Base-by-base conservation (phyloP, 2,888 invertebrate genomes). In the Lithophane leautieri region DNA sequence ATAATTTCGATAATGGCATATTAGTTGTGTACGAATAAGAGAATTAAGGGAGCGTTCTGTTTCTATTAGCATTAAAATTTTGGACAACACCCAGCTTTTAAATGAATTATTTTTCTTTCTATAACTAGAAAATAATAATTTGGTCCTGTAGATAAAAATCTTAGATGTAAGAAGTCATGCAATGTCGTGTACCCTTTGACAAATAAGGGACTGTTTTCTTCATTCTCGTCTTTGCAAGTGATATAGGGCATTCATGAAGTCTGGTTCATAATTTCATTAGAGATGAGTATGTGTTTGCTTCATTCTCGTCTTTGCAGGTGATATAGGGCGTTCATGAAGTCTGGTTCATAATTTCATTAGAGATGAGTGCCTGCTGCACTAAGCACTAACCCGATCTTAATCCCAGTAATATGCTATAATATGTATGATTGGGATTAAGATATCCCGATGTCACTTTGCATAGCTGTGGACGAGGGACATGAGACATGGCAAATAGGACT, bases 1-100 rank as follows among this genome's bases (percentile, higher is more conserved):
- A 81, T 76, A 78, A 82, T 79, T 68, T 79, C 63, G 16, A 60
- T 82, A 78, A 60, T 79, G 40, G 69, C 28, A 54, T 67, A 40
- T 14, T 62, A 52, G 58, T 63, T n/a, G 2, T 22, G 6, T 34
- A 61, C 11, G 25, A 52, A 25, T 44, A 56, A 22, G 50, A 68
- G 19, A 7, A 78, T 63, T 67, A 28, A 16, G 25, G 40, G 12
- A 16, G 56, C 25, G n/a, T 42, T 66, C 61, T 58, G 56, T 81
- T 77, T 52, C 44, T 60, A 28, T 81, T 74, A 40, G 22, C 28
- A 66, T 19, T 58, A 4, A 47, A 34, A 3, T 28, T 61, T 73
- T 62, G 44, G 34, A 62, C 28, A 56, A 50, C 28, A 74, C 6
- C 16, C 42, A 52, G 44, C 40, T 25, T 58, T 60, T 22, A 47